phyloP scores from a whole-genome alignment of 2,113 vertebrate genomes.

The Forbesichthys papilliferus region DNA sequence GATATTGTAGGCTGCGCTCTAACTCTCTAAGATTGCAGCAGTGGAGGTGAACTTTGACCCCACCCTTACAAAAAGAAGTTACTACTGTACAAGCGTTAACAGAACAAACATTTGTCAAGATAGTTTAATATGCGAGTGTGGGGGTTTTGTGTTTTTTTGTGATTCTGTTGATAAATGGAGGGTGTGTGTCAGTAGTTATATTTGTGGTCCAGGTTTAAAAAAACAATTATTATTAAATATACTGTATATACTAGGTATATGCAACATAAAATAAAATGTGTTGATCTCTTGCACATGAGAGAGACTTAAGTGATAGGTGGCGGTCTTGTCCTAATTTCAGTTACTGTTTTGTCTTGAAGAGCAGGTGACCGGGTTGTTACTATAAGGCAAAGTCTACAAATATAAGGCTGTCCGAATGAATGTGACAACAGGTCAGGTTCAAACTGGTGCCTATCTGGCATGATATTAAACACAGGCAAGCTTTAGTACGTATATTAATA shows the following conservation, averaged over 20 bases:
- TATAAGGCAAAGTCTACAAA: constrained; percentile 61
- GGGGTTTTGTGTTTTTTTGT: neutral
- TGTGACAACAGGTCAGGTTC: constrained; percentile 1
- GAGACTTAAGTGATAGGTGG: neutral
- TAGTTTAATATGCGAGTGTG: neutral
- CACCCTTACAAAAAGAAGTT: too few relatives aligned
- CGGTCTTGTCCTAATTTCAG: constrained; percentile 33
- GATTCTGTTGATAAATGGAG: neutral
- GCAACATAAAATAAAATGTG: too few relatives aligned
- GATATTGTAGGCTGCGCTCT: too few relatives aligned
- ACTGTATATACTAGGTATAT: too few relatives aligned
- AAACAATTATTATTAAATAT: neutral
- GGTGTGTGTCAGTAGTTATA: too few relatives aligned
- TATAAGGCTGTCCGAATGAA: constrained; percentile 1
- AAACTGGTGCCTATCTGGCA: constrained; percentile 5
- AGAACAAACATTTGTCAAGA: too few relatives aligned
- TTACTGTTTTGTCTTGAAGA: constrained; percentile 52
- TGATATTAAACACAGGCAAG: neutral
- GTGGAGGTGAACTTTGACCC: too few relatives aligned
- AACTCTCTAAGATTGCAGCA: too few relatives aligned
- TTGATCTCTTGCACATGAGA: neutral
- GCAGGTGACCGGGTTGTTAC: constrained; percentile 40
- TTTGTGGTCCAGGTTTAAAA: too few relatives aligned
- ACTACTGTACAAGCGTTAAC: too few relatives aligned
- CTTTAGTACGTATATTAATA: constrained; percentile 28